Base-by-base conservation (phyloP, 2,797 vertebrate species). In the Falco naumanni region DNA sequence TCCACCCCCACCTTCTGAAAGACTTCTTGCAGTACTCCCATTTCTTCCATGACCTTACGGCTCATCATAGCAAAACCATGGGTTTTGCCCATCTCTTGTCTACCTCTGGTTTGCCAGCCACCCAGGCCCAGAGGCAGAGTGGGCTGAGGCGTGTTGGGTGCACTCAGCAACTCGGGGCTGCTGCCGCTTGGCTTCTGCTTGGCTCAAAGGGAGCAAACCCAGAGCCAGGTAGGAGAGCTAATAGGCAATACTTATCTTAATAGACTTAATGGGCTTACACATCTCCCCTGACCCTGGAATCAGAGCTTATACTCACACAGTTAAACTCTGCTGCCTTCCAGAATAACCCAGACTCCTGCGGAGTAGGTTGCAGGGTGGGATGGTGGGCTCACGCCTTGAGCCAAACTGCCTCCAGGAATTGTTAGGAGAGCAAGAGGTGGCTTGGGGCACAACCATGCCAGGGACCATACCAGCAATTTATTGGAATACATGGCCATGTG, bases 31-130 rank as follows among this genome's bases (percentile, higher is more conserved):
- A 71, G 5, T 45, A n/a, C 9, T 60, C 16, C 14, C 4, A 37
- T 71, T 75, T 45, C 6, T 9, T 13, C 31, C 14, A 8, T 56
- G 22, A 13, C 18, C 16, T 75, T 61, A 10, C 1, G 1, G 31
- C 15, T 53, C 41, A 64, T 41, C 16, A 9, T 63, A 83, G 60
- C 28, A 80, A 85, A 85, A 37, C 4, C 11, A 2, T 8, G 29
- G 0, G 34, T 91, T 86, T 87, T 0, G 1, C 13, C n/a, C 2
- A 0, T 41, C 26, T 87, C 31, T 51, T 66, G 5, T 7, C 22
- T 57, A 0, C 28, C 33, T 82, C 54, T 63, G 31, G 7, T 75
- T 72, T 90, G 16, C 12, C 48, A 79, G 33, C 17, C 24, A 20
- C 47, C 24, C 1, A 0, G n/a, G 33, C 50, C 45, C 74, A 64